These are phyloP conservation scores for Solen grandis DNA, from an alignment of 1,140 invertebrate species.

Conservation along the genomic window DNA sequence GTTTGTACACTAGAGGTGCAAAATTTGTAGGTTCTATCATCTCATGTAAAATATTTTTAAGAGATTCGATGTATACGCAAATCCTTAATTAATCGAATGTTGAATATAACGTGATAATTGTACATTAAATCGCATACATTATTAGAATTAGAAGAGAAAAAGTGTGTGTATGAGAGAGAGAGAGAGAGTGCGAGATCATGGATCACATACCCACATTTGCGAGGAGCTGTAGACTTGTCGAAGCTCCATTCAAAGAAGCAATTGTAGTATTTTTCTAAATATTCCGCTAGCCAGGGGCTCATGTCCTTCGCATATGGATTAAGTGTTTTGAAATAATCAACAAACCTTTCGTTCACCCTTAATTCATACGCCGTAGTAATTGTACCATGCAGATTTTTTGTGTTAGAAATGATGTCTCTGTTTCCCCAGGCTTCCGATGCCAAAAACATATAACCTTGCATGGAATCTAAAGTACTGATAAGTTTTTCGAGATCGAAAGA, in stretches of 20 bases:
- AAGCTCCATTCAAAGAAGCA: conserved; percentile 44
- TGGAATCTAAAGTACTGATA: not conserved
- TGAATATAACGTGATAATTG: not conserved
- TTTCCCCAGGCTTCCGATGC: conserved; percentile 38
- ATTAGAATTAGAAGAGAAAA: not conserved
- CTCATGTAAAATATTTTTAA: no score
- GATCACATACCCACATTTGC: conserved; percentile 26
- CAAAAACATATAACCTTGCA: conserved; percentile 28
- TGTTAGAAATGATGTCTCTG: not conserved
- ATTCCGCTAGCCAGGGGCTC: conserved; percentile 1
- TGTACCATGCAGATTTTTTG: conserved; percentile 3
- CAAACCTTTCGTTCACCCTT: conserved; percentile 12
- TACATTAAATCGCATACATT: no score
- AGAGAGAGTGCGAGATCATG: no score
- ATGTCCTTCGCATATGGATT: not conserved
- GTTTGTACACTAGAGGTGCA: no score
- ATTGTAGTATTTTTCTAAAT: conserved; percentile 1
- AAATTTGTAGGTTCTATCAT: no score
- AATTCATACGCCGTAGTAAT: conserved; percentile 17
- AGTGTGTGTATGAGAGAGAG: no score
- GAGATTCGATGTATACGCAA: no score
- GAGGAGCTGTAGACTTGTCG: conserved; percentile 14
- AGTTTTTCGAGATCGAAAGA: conserved; percentile 22
- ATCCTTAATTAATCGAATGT: not conserved
- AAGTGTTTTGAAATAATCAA: conserved; percentile 1